Percentiles rank a stretch among this genome's conserved stretches.
Conservation (phyloP, 2,113 vertebrate genomes). For the Gadus chalcogrammus region DNA sequence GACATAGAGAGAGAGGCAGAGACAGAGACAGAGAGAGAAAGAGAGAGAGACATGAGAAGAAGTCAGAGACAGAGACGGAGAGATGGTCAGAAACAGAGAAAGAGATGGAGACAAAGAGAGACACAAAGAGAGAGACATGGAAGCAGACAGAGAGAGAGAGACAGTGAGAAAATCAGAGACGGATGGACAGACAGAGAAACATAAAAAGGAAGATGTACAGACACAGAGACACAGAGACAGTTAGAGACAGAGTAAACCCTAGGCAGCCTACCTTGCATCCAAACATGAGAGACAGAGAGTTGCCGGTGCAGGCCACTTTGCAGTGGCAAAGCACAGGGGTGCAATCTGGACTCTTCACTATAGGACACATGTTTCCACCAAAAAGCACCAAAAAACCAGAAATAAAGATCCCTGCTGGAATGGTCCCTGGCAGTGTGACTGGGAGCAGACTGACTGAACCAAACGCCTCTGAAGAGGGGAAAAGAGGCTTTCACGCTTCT, state of each 20-base stretch:
- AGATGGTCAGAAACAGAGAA: too few species aligned
- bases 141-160: not conserved
- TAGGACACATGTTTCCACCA: conserved; percentile 86
- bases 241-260: not conserved
- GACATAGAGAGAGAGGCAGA: too few species aligned
- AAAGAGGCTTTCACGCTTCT: not conserved
- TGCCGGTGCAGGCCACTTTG: conserved; percentile 95
- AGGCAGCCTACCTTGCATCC: conserved; percentile 91
- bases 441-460: too few species aligned
- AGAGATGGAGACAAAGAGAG: too few species aligned
- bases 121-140: not conserved
- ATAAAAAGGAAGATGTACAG: not conserved
- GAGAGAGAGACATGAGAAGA: too few species aligned
- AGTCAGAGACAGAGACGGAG: too few species aligned
- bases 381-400: conserved; percentile 40
- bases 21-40: too few species aligned
- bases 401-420: not conserved
- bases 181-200: not conserved
- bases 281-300: conserved; percentile 93
- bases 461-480: not conserved
- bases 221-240: not conserved
- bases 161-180: too few species aligned
- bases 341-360: conserved; percentile 82
- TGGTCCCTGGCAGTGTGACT: too few species aligned
- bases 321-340: conserved; percentile 94